Conservation (phyloP, 2,888 invertebrate genomes). For the Coelopa pilipes region DNA sequence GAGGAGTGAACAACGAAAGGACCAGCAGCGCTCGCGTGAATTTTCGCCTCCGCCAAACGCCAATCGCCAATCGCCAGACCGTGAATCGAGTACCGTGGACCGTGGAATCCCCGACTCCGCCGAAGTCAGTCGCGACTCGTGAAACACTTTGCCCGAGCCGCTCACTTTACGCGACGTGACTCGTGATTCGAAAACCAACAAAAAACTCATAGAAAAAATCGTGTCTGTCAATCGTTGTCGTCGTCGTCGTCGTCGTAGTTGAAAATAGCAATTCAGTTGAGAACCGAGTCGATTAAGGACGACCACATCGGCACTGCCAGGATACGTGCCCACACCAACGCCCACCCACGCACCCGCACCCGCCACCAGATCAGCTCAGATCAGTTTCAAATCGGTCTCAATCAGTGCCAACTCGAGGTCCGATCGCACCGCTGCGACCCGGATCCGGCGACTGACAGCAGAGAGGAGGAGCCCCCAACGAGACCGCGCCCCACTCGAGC, state of each 20-base stretch:
- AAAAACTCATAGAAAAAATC: conserved; percentile 31
- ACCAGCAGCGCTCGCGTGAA: conserved; percentile 42
- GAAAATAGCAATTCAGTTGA: conserved; percentile 16
- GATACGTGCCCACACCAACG: background rate
- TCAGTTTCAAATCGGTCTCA: background rate
- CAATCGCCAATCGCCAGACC: background rate
- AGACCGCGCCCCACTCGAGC: too few relatives aligned
- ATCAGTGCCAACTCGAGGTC: background rate
- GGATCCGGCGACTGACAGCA: too few relatives aligned
- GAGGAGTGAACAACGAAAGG: conserved; percentile 55
- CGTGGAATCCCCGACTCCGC: conserved; percentile 32
- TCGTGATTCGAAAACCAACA: conserved; percentile 36
- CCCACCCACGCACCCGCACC: background rate
- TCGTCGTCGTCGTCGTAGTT: conserved; percentile 28
- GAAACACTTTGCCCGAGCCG: conserved; percentile 19
- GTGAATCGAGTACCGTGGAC: too few relatives aligned
- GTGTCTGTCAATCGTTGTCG: conserved; percentile 39
- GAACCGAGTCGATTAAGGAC: background rate
- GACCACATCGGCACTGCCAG: conserved; percentile 7
- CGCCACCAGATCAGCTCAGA: too few relatives aligned
- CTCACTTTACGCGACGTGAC: conserved; percentile 34
- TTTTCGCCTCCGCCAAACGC: conserved; percentile 38
- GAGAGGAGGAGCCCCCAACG: too few relatives aligned
- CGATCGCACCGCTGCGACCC: background rate
- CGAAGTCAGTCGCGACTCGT: conserved; percentile 19